Evolutionary conservation across 1,140 invertebrate genomes (phyloP).

Genomic region (Daktulosphaira vitifoliae): DNA sequence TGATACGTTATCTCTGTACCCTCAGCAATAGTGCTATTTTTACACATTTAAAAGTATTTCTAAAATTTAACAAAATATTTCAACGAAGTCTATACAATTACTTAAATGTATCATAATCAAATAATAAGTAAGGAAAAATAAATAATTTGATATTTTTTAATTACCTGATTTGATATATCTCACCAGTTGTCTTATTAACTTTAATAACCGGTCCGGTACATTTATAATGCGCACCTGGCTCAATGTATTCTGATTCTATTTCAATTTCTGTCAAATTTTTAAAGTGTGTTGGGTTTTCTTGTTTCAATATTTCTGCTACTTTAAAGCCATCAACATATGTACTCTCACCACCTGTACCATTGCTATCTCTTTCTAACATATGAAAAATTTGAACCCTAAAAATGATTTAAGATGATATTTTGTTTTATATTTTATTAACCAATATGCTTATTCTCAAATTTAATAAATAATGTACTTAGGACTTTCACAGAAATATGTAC

Average conservation of each 20-base stretch:
- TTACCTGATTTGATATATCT: conserved; percentile 38
- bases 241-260: conserved; percentile 56
- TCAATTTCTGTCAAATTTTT: conserved; percentile 48
- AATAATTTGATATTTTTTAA: too few relatives aligned
- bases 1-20: too few relatives aligned
- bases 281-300: conserved; percentile 48
- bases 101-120: too few relatives aligned
- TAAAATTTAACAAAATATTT: too few relatives aligned
- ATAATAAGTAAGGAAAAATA: too few relatives aligned
- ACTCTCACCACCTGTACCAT: conserved; percentile 54
- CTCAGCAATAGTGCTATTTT: too few relatives aligned
- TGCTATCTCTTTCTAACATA: conserved; percentile 52
- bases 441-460: background rate
- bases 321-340: conserved; percentile 61
- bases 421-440: conserved; percentile 36
- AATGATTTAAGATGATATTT: too few relatives aligned
- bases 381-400: conserved; percentile 61
- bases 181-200: conserved; percentile 8
- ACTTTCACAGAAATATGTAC: conserved; percentile 63
- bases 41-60: too few relatives aligned
- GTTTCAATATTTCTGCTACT: conserved; percentile 50
- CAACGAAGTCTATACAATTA: too few relatives aligned
- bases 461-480: conserved; percentile 49
- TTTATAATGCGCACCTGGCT: conserved; percentile 49
- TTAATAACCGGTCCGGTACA: conserved; percentile 32